Base-by-base conservation (phyloP, 2,888 invertebrate species). In the Phaedon cochleariae region DNA sequence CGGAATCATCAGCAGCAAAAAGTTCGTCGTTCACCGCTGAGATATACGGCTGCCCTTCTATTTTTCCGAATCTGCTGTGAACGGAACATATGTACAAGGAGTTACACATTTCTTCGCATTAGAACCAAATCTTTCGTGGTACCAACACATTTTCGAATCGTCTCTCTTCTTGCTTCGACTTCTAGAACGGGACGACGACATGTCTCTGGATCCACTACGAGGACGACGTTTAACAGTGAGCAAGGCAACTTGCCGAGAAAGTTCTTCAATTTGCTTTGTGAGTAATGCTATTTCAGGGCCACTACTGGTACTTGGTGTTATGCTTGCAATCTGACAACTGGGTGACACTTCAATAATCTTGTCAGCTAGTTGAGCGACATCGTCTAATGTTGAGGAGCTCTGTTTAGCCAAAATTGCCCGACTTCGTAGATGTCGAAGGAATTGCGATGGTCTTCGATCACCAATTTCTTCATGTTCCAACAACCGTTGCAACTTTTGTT, bases 381-480 rank as follows among this genome's bases (percentile, higher is more conserved):
- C 26, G 26, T 26, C 26, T 26, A 26, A 26, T 26, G 26, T 26
- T 26, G 26, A 3, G 7, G 26, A 26, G 7, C 26, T 26, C 7
- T 48, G 48, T 10, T 12, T n/a, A n/a, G 48, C 48, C 17, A 48
- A 48, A 48, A 48, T 48, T n/a, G 17, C 17, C 15, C 21, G 12
- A 20, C 18, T 21, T 20, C 15, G 20, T 10, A 49, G 49, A 20
- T 49, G 49, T 21, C 49, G 9, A 12, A 49, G 26, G 15, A 49
- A 49, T 26, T 49, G 49, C 5, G 49, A 49, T 12, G 49, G 49
- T 49, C 15, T 49, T 21, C 49, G 2, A 26, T 53, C 62, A 15
- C 64, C 59, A 12, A 64, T 60, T 31, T 67, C 67, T 37, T 67
- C 64, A 20, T 49, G 49, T 41, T 67, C 67, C 20, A 67, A 22